A percentile compares a stretch with the other conserved stretches of the same genome.
Conservation (phyloP, 2,113 vertebrate species). For the Acrocephalus arundinaceus region DNA sequence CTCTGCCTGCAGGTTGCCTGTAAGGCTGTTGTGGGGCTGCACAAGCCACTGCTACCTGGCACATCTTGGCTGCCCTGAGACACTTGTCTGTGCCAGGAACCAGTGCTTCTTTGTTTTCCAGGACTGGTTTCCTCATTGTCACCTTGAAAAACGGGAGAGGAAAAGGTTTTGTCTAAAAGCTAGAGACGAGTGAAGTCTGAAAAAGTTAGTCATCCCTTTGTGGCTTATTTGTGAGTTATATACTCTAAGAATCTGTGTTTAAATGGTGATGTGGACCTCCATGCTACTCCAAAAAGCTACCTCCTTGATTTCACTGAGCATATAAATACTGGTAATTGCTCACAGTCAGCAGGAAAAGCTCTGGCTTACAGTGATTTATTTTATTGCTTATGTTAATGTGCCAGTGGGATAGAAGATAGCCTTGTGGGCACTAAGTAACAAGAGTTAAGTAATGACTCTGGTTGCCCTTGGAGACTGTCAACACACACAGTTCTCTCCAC, state of each 20-base stretch:
- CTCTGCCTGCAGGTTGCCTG: background rate
- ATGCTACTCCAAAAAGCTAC: background rate
- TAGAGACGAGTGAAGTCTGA: background rate
- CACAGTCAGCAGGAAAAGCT: background rate
- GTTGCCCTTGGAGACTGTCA: conserved; percentile 22
- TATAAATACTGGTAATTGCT: background rate
- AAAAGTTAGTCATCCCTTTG: background rate
- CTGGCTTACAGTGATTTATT: conserved; percentile 10
- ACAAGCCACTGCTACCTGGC: background rate
- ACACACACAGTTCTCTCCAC: background rate
- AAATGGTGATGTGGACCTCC: background rate
- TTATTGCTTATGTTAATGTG: conserved; percentile 23
- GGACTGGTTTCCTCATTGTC: background rate
- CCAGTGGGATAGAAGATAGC: background rate
- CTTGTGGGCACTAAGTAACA: conserved; percentile 18
- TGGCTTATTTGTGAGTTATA: background rate
- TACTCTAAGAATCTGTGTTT: background rate
- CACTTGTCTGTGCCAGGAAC: accelerated
- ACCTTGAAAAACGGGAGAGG: background rate
- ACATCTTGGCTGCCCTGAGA: background rate
- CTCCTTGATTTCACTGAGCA: background rate
- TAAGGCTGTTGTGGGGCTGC: background rate
- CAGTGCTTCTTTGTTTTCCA: background rate
- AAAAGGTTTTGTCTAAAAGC: background rate
- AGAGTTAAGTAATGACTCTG: conserved; percentile 7